These are phyloP conservation scores for Bothrops jararaca DNA, from an alignment of 2,113 vertebrate species.

Conservation along the genomic window DNA sequence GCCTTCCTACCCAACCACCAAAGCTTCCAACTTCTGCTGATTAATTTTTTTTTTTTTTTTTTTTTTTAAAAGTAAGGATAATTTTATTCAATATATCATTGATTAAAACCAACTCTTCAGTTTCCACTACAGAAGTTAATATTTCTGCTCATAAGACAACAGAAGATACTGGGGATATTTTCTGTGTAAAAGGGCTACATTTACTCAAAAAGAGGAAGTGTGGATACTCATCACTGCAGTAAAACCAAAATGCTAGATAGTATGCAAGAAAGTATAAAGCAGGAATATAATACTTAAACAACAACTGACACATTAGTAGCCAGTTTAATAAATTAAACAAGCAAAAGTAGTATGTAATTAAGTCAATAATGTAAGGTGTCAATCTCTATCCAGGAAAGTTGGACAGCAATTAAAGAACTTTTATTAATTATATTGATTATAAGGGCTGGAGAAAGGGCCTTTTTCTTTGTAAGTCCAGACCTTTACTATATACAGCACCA, in stretches of 20 bases:
- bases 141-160: neutral
- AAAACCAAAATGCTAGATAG: neutral
- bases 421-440: neutral
- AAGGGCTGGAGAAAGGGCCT: neutral
- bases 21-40: neutral
- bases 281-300: neutral
- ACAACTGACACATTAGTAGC: neutral
- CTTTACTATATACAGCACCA: neutral
- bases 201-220: neutral
- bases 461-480: neutral
- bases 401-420: neutral
- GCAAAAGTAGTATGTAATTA: neutral
- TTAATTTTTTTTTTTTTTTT: no score
- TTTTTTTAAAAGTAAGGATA: neutral
- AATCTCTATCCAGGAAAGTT: neutral
- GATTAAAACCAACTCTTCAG: neutral
- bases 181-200: neutral
- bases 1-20: neutral
- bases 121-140: neutral
- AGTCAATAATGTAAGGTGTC: neutral
- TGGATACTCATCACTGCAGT: neutral
- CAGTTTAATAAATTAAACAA: slow-evolving; percentile 7
- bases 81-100: neutral
- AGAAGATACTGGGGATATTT: neutral
- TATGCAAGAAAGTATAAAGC: neutral